These are phyloP conservation scores for Platynereis dumerilii DNA, from an alignment of 2,888 invertebrate species.

Conservation along the genomic window DNA sequence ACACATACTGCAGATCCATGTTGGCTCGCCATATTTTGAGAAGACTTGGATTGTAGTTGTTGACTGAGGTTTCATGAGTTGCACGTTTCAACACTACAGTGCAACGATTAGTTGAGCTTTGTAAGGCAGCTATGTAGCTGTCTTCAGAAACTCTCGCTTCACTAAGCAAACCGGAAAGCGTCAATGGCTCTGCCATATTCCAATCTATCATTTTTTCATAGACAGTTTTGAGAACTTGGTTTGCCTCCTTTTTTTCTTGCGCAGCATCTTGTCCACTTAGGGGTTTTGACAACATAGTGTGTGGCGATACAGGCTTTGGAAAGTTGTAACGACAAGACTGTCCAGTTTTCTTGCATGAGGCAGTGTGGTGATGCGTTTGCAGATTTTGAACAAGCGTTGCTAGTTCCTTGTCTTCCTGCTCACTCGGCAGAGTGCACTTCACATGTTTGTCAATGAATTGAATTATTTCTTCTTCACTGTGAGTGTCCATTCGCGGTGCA, in stretches of 20 bases:
- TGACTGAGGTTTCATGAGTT: constrained; percentile 37
- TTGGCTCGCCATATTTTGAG: constrained; percentile 47
- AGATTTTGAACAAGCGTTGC: background rate
- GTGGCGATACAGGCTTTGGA: background rate
- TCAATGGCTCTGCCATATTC: background rate
- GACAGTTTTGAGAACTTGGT: no score
- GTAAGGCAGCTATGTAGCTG: constrained; percentile 5
- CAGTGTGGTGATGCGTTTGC: constrained; percentile 13
- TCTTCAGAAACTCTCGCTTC: constrained; percentile 1
- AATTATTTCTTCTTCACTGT: background rate
- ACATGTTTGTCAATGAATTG: constrained; percentile 20
- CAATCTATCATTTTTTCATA: no score
- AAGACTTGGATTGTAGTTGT: constrained; percentile 43
- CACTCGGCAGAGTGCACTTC: background rate
- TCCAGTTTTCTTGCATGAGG: constrained; percentile 20
- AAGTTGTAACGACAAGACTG: constrained; percentile 13
- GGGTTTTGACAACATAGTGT: constrained; percentile 3
- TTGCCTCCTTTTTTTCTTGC: no score
- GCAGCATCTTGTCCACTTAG: no score
- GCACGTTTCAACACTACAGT: constrained; percentile 39
- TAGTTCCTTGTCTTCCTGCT: constrained; percentile 1
- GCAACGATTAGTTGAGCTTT: constrained; percentile 15
- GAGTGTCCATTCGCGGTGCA: background rate
- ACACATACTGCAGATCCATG: constrained; percentile 57
- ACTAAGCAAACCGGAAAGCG: background rate